phyloP scores from a whole-genome alignment of 2,113 vertebrate species.

The Alethe castanea region DNA sequence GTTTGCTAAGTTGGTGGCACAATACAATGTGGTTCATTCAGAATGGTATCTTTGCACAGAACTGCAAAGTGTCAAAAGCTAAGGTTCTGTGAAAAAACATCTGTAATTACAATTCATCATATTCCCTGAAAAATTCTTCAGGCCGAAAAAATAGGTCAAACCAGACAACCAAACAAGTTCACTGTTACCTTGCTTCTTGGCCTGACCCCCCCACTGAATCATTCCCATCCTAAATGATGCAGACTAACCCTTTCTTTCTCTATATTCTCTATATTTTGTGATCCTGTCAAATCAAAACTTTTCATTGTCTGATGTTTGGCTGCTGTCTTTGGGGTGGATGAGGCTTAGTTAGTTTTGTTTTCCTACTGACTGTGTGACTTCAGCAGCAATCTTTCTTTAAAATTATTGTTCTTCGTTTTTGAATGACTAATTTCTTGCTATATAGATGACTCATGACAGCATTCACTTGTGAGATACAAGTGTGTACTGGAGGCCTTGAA shows the following conservation, averaged over 20 bases:
- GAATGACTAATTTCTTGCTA: neutral
- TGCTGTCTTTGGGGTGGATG: neutral
- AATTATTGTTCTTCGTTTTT: neutral
- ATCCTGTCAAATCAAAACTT: neutral
- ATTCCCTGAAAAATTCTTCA: neutral
- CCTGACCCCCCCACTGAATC: neutral
- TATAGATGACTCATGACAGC: neutral
- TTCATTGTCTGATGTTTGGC: neutral
- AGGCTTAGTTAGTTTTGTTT: neutral
- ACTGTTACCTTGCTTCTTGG: neutral
- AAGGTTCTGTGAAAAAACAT: neutral
- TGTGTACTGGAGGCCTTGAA: neutral
- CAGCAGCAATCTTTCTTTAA: neutral
- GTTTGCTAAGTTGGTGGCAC: neutral
- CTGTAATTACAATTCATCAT: neutral
- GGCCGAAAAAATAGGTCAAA: neutral
- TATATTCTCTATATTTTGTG: neutral
- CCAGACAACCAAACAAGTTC: neutral
- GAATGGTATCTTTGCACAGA: neutral
- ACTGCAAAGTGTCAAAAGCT: neutral
- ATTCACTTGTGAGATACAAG: neutral
- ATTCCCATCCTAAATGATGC: neutral
- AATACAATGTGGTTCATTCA: neutral
- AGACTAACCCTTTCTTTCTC: neutral
- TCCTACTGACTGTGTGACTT: neutral